A percentile compares a stretch with the other conserved stretches of the same genome.
Evolutionary conservation across 35 echinoderm and acorn worm species (phyloP).

Genomic region (Anneissia japonica): DNA sequence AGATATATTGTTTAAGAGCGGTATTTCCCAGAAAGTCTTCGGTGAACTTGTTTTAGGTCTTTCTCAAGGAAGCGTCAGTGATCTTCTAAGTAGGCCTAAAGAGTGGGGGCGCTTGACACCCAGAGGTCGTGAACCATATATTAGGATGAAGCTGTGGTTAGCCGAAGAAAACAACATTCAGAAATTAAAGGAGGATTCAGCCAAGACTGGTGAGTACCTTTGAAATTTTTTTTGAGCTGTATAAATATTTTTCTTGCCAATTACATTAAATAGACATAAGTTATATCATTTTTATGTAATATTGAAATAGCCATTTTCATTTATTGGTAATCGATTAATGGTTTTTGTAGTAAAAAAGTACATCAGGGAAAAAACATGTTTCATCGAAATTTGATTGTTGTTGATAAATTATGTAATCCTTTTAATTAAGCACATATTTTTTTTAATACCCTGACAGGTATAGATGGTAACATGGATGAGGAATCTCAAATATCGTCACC

Average conservation of each 20-base stretch:
- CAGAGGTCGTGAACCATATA: constrained; percentile 87
- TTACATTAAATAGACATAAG: too few species aligned
- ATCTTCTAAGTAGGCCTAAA: constrained; percentile 80
- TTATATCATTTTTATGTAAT: too few species aligned
- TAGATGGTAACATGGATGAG: neutral
- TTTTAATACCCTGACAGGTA: too few species aligned
- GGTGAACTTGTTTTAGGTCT: constrained; percentile 81
- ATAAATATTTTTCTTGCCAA: too few species aligned
- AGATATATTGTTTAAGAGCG: constrained; percentile 51
- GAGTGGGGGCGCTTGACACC: constrained; percentile 77
- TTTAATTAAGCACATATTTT: too few species aligned
- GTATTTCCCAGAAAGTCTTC: constrained; percentile 83
- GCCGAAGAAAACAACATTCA: constrained; percentile 56
- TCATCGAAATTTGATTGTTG: too few species aligned
- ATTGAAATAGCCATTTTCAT: too few species aligned
- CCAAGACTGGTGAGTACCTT: neutral
- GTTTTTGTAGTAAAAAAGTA: too few species aligned
- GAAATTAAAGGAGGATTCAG: constrained; percentile 53
- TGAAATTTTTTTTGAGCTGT: neutral
- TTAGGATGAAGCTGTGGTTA: constrained; percentile 93
- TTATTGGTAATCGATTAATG: too few species aligned
- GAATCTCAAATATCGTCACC: neutral
- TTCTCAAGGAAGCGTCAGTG: constrained; percentile 95
- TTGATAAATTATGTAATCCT: too few species aligned
- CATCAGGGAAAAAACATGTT: too few species aligned